Conservation (phyloP, 2,888 invertebrate genomes). For the Tubiluchus corallicola region DNA sequence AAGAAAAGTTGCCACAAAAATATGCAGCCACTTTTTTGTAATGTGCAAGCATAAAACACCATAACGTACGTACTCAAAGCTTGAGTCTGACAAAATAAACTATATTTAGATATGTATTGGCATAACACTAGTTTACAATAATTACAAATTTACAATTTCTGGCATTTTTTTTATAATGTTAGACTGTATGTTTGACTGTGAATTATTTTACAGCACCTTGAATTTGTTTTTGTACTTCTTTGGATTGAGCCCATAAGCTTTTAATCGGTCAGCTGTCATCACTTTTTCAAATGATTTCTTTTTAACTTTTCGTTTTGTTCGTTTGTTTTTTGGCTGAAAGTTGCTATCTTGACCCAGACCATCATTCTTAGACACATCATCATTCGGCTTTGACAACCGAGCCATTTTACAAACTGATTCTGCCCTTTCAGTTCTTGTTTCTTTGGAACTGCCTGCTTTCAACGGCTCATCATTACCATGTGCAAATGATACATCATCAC, state of each 20-base stretch:
- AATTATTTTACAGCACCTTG: constrained; percentile 37
- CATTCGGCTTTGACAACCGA: constrained; percentile 8
- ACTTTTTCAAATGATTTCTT: constrained; percentile 11
- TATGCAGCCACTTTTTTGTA: too few relatives aligned
- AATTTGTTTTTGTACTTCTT: constrained; percentile 62
- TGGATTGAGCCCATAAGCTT: constrained; percentile 79
- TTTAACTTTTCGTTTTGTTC: constrained; percentile 8
- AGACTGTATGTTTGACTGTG: too few relatives aligned
- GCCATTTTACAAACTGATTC: too few relatives aligned
- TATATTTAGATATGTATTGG: too few relatives aligned
- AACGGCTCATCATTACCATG: background rate
- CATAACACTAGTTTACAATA: too few relatives aligned
- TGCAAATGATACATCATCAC: too few relatives aligned
- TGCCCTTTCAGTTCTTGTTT: too few relatives aligned
- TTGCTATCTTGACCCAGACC: constrained; percentile 5
- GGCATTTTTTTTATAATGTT: too few relatives aligned
- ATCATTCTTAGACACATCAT: constrained; percentile 8
- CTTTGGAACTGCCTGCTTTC: background rate
- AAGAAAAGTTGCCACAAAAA: too few relatives aligned
- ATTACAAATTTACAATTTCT: too few relatives aligned
- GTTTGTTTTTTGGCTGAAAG: constrained; percentile 1
- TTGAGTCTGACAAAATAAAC: too few relatives aligned
- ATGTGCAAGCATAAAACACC: background rate
- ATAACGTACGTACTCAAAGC: constrained; percentile 12
- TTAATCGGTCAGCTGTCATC: constrained; percentile 57